These are phyloP conservation scores for Mus pahari DNA, from an alignment of 2,113 vertebrate species.

Conservation along the genomic window DNA sequence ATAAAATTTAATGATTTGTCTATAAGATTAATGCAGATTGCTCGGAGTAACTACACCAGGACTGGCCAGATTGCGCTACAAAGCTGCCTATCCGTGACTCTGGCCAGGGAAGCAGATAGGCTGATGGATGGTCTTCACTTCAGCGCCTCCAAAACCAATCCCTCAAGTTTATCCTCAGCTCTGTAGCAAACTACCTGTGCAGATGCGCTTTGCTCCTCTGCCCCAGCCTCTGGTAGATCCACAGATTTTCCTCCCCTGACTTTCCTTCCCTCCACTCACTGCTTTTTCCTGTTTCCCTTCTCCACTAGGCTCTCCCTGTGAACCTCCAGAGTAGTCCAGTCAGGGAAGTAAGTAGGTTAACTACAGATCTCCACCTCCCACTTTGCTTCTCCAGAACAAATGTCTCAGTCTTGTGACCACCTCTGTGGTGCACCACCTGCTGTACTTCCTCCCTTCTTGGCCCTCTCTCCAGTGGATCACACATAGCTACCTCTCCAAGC, in stretches of 20 bases:
- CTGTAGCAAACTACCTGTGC: background rate
- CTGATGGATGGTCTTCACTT: background rate
- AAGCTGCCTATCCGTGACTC: background rate
- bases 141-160: background rate
- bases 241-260: background rate
- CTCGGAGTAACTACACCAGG: slow-evolving; percentile 15
- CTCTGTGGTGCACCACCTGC: background rate
- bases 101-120: background rate
- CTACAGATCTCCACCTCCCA: background rate
- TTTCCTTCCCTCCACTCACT: background rate
- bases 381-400: background rate
- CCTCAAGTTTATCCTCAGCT: background rate
- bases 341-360: background rate
- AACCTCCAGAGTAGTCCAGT: background rate
- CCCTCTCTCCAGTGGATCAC: background rate
- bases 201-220: background rate
- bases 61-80: background rate
- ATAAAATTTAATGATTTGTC: slow-evolving; percentile 51
- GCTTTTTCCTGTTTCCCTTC: background rate
- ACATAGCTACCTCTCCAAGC: too few species aligned
- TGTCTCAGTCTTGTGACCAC: background rate
- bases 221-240: background rate
- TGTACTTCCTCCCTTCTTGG: background rate
- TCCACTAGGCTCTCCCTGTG: background rate
- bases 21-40: slow-evolving; percentile 5